Base-by-base conservation (phyloP, 2,888 invertebrate genomes). In the Parascotia fuliginaria region DNA sequence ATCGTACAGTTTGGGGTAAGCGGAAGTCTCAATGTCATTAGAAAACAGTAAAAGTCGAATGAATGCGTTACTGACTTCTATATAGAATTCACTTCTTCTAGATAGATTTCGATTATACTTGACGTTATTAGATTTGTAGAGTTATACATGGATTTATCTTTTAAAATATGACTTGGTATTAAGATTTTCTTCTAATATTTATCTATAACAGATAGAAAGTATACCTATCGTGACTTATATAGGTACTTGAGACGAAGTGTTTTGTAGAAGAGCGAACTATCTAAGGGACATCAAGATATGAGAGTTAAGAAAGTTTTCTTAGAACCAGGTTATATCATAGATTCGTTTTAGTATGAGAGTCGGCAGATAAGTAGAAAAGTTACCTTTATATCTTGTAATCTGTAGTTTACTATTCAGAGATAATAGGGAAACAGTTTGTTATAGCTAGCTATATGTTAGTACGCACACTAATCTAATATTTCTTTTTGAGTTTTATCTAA, bases 271-370 rank as follows among this genome's bases (percentile, higher is more conserved):
- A n/a, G 7, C 27, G 4, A 58, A 41, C 42, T 49, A 43, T 41
- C 19, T 28, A 6, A 50, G 45, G 65, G 60, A 59, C 55, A 64
- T 64, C 65, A 43, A 63, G 55, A 64, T 50, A 56, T n/a, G 14
- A 11, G 9, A 41, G 12, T n/a, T 3, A 14, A 3, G 16, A 37
- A 51, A 61, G 50, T 28, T 31, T 39, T 28, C 43, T 57, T 29
- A 13, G 38, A 37, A 31, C n/a, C 14, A 39, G 27, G 28, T 59
- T 46, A 46, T 53, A 53, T 49, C 45, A 32, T 40, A 57, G 39
- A 22, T 31, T 48, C 12, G 22, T 32, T 13, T 31, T 29, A 43
- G 42, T 29, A 3, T 9, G 11, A 9, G 32, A 37, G 6, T 33
- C 11, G 27, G 31, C 31, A 34, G 42, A 52, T 52, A 52, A 47